These are phyloP conservation scores for Notiomystis cincta DNA, from an alignment of 2,113 vertebrate genomes.

Conservation along the genomic window DNA sequence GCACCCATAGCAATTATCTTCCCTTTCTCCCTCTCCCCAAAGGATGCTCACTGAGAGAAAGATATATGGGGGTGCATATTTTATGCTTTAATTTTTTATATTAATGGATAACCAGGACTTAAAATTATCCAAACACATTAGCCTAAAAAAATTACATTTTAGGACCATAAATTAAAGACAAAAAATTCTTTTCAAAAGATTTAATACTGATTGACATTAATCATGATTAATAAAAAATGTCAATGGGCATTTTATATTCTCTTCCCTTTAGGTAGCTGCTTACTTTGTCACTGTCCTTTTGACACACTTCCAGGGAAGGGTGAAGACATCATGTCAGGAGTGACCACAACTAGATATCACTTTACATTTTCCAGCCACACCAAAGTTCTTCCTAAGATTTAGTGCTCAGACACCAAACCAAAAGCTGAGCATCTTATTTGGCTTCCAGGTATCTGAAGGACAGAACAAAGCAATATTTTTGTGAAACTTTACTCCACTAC, in stretches of 20 bases:
- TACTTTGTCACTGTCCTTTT: not conserved
- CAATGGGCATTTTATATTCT: not conserved
- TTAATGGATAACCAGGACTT: not conserved
- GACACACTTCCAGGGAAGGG: not conserved
- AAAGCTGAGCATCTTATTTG: not conserved
- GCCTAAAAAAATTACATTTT: not conserved
- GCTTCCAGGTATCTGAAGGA: not conserved
- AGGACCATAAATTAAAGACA: not conserved
- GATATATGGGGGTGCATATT: not conserved
- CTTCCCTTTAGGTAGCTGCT: not conserved
- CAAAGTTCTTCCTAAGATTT: not conserved
- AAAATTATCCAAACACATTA: not conserved
- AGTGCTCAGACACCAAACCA: not conserved
- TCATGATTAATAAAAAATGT: not conserved
- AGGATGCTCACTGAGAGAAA: not conserved
- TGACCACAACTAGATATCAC: not conserved
- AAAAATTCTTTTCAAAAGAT: rapidly evolving
- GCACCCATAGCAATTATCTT: not conserved
- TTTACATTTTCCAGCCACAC: not conserved
- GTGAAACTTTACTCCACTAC: not conserved
- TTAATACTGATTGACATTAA: not conserved
- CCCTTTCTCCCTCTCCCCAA: not conserved
- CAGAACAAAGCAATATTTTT: not conserved
- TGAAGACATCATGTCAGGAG: not conserved
- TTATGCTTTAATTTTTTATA: not conserved